phyloP scores from a whole-genome alignment of 2,113 vertebrate genomes.

The Meriones unguiculatus region DNA sequence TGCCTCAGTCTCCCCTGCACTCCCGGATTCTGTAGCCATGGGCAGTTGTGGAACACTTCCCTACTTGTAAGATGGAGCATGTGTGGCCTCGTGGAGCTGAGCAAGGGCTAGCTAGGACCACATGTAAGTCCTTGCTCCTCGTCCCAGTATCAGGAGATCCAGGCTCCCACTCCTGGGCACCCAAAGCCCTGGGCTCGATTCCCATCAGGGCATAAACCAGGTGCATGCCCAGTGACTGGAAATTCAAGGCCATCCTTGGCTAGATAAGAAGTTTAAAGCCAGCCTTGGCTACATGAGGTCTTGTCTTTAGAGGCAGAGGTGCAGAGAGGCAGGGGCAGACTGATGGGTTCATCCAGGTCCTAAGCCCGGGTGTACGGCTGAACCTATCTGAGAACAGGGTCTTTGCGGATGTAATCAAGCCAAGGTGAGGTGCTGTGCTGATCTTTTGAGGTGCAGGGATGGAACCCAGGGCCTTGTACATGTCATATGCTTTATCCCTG shows the following conservation, averaged over 20 bases:
- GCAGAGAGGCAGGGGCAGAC: not conserved
- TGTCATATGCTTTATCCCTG: not conserved
- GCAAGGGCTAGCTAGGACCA: not conserved
- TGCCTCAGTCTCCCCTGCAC: not conserved
- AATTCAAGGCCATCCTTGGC: not conserved
- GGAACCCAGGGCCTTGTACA: not conserved
- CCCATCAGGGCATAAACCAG: not conserved
- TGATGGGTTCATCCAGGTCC: not conserved
- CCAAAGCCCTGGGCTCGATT: not conserved
- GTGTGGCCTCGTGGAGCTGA: not conserved
- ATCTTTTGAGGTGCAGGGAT: not conserved
- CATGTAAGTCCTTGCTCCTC: accelerated
- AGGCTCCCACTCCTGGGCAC: not conserved
- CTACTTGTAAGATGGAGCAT: not conserved
- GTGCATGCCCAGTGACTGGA: not conserved
- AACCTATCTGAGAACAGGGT: not conserved
- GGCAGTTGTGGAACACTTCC: not conserved
- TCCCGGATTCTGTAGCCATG: not conserved
- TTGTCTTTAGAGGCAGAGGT: not conserved
- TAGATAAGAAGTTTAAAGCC: not conserved
- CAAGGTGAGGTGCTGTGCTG: not conserved
- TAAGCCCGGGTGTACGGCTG: too few species aligned
- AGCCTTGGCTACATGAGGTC: not conserved
- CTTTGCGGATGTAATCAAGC: not conserved
- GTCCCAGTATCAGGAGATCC: not conserved